Conservation (phyloP, 2,888 invertebrate species). For the Aporophyla nigra region DNA sequence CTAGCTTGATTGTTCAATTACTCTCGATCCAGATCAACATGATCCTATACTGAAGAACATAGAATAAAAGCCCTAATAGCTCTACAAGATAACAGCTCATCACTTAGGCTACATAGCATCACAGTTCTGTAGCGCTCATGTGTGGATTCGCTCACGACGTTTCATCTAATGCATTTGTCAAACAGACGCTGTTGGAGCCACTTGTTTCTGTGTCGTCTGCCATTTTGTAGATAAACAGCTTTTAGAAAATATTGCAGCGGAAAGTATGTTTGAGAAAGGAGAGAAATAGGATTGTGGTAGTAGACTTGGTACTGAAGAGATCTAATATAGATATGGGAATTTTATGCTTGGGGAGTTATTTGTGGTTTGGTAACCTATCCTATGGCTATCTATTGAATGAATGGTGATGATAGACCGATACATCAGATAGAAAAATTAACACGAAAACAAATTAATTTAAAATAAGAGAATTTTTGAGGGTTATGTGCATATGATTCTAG, state of each 20-base stretch:
- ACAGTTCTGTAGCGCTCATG: background rate
- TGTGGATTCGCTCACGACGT: constrained; percentile 5
- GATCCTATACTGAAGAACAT: background rate
- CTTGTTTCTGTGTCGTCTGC: constrained; percentile 12
- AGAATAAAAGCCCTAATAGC: background rate
- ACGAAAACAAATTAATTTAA: too few relatives aligned
- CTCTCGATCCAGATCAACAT: background rate
- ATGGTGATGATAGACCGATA: too few relatives aligned
- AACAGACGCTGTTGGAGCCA: constrained; percentile 17
- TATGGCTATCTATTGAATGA: too few relatives aligned
- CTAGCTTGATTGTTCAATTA: too few relatives aligned
- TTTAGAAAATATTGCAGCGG: constrained; percentile 10
- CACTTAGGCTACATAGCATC: background rate
- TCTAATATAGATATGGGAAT: background rate
- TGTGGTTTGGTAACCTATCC: too few relatives aligned
- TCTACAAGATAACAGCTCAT: background rate
- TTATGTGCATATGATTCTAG: too few relatives aligned
- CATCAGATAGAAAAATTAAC: too few relatives aligned
- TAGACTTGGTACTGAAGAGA: background rate
- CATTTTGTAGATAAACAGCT: constrained; percentile 35
- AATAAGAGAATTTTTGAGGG: too few relatives aligned
- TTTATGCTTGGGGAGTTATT: background rate
- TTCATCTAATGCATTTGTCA: constrained; percentile 50
- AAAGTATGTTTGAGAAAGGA: background rate
- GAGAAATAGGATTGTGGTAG: background rate